Evolutionary conservation across 2,888 invertebrate genomes (phyloP).

Genomic region (Melolontha melolontha): DNA sequence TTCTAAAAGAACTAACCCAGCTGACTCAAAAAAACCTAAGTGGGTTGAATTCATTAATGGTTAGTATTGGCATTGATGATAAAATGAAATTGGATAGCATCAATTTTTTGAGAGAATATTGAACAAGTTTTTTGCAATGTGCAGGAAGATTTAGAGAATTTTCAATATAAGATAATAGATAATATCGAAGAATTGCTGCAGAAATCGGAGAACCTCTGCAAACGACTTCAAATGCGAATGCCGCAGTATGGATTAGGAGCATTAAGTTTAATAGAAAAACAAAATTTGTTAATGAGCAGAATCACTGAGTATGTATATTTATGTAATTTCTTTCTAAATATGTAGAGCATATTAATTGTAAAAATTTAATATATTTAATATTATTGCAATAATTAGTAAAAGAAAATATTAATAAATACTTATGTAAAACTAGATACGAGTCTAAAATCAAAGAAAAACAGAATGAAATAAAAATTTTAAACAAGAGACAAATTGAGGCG

Average conservation of each 20-base stretch:
- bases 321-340: slow-evolving; percentile 11
- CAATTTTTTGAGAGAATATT: slow-evolving; percentile 56
- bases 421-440: slow-evolving; percentile 63
- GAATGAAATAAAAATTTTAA: slow-evolving; percentile 66
- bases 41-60: slow-evolving; percentile 28
- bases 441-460: slow-evolving; percentile 66
- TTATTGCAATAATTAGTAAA: too few relatives aligned
- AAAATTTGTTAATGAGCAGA: slow-evolving; percentile 48
- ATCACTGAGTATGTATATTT: slow-evolving; percentile 51
- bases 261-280: slow-evolving; percentile 53
- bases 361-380: too few relatives aligned
- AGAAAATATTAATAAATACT: background rate
- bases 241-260: slow-evolving; percentile 52
- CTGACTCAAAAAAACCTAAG: background rate
- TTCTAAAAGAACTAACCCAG: slow-evolving; percentile 14
- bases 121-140: slow-evolving; percentile 73
- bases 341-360: too few relatives aligned
- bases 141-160: slow-evolving; percentile 71
- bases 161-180: slow-evolving; percentile 67
- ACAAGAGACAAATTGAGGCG: slow-evolving; percentile 69
- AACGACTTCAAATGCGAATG: slow-evolving; percentile 52
- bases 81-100: slow-evolving; percentile 41
- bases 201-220: slow-evolving; percentile 51
- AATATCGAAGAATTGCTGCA: slow-evolving; percentile 67
- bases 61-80: slow-evolving; percentile 24